A percentile compares a stretch with the other conserved stretches of the same genome.
phyloP scores from a whole-genome alignment of 2,797 vertebrate species.

The Atherinosoma microstoma region DNA sequence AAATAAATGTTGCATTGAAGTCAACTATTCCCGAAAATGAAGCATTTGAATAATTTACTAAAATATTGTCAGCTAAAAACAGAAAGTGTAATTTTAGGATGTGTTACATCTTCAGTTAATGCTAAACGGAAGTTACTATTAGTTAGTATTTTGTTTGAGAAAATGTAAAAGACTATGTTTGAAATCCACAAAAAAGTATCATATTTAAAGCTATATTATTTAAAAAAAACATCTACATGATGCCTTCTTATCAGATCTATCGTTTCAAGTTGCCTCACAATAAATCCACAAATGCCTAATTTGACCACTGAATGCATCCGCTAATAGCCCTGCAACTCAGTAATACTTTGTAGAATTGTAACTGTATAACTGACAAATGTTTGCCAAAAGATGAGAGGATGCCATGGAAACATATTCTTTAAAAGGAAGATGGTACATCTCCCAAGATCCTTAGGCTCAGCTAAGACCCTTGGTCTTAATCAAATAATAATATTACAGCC shows the following conservation, averaged over 20 bases:
- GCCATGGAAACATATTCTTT: constrained; percentile 64
- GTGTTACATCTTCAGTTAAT: too few species aligned
- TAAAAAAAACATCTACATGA: too few species aligned
- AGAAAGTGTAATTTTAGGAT: neutral
- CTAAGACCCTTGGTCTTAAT: constrained; percentile 38
- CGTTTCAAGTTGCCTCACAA: too few species aligned
- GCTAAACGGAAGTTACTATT: too few species aligned
- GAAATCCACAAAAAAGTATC: too few species aligned
- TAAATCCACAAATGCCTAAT: neutral
- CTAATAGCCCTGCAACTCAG: constrained; percentile 25
- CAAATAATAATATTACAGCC: constrained; percentile 14
- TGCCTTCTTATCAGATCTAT: too few species aligned
- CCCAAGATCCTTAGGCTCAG: constrained; percentile 56
- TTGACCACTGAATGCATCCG: neutral
- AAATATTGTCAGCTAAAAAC: too few species aligned
- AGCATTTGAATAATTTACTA: neutral
- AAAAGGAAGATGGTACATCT: constrained; percentile 33
- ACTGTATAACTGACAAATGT: constrained; percentile 33
- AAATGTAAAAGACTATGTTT: too few species aligned
- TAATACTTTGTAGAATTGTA: constrained; percentile 27
- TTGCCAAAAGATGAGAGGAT: constrained; percentile 64
- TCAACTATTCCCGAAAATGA: neutral
- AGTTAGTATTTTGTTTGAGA: too few species aligned
- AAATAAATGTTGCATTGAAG: neutral
- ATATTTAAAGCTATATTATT: too few species aligned